Conservation (phyloP, 2,888 invertebrate genomes). For the Cosmia pyralina region DNA sequence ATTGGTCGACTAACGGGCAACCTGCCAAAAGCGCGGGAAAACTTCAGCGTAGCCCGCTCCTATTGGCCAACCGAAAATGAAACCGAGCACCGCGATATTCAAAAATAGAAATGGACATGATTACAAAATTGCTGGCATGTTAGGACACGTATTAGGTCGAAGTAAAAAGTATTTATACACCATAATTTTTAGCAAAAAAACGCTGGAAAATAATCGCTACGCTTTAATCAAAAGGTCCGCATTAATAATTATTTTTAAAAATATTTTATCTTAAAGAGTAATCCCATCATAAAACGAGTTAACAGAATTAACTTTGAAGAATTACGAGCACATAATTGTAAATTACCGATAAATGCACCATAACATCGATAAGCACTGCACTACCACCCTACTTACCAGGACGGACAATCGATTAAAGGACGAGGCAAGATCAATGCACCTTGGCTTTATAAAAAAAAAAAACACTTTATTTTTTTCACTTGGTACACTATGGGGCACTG, state of each 20-base stretch:
- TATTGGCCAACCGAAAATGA: conserved; percentile 83
- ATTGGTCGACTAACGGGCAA: conserved; percentile 85
- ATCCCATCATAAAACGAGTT: conserved; percentile 17
- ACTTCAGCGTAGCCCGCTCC: conserved; percentile 76
- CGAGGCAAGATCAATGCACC: conserved; percentile 78
- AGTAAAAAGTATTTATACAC: conserved; percentile 54
- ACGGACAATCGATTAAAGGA: conserved; percentile 61
- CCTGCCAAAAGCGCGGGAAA: conserved; percentile 87
- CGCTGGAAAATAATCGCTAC: neutral
- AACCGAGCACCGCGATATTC: conserved; percentile 90
- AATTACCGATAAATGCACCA: conserved; percentile 61
- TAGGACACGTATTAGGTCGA: conserved; percentile 42
- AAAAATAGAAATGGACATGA: conserved; percentile 85
- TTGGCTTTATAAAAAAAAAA: conserved; percentile 73
- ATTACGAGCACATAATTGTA: conserved; percentile 45
- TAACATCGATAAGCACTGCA: conserved; percentile 73
- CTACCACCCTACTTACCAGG: conserved; percentile 81
- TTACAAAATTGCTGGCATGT: conserved; percentile 74
- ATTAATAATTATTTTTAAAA: conserved; percentile 13
- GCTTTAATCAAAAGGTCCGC: conserved; percentile 2
- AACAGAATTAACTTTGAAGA: conserved; percentile 34
- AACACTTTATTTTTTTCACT: conserved; percentile 81
- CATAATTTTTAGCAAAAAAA: conserved; percentile 16
- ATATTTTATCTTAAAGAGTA: conserved; percentile 34
- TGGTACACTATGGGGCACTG: conserved; percentile 80